Base-by-base conservation (phyloP, 1,140 invertebrate species). In the Habropoda laboriosa region DNA sequence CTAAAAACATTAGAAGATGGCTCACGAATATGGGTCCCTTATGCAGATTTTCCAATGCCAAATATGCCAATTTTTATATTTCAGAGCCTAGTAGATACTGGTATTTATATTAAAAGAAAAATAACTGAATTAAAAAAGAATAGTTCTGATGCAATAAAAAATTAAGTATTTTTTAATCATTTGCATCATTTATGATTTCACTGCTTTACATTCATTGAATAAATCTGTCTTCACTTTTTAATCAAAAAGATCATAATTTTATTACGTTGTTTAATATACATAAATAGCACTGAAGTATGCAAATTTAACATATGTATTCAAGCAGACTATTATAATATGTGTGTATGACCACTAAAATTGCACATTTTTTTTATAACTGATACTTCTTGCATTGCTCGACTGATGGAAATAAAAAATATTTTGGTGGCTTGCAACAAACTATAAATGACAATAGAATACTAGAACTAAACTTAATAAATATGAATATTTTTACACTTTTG, bases 21-120 rank as follows among this genome's bases (percentile, higher is more conserved):
- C 12, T 68, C 79, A 5, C 76, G 86, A 49, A 16, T 72, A 32
- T 88, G 85, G 87, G 24, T 79, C 5, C 85, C 86, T 30, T 88
- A 79, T 27, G n/a, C 18, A 27, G 74, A 87, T 60, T 88, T 87
- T 61, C 87, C 87, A 51, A 47, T 79, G 53, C 86, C 87, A 72
- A 47, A 63, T 21, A 70, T 80, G 27, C 61, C 75, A 30, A 16
- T 40, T 7, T 21, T 2, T 21, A 58, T 83, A 53, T 83, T 87
- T 40, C 60, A 75, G 32, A 86, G 63, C 53, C 58, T 85, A 30
- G 68, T 87, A 16, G 38, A 66, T 21, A 88, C 83, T 49, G 85
- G 79, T 47, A 27, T 70, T n/a, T 35, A 53, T 35, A 42, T 86
- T 24, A 51, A 60, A 0, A 13, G 61, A 4, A 60, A 61, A 32